A percentile compares a stretch with the other conserved stretches of the same genome.
phyloP scores from a whole-genome alignment of 2,888 invertebrate species.

The Melinaea marsaeus region DNA sequence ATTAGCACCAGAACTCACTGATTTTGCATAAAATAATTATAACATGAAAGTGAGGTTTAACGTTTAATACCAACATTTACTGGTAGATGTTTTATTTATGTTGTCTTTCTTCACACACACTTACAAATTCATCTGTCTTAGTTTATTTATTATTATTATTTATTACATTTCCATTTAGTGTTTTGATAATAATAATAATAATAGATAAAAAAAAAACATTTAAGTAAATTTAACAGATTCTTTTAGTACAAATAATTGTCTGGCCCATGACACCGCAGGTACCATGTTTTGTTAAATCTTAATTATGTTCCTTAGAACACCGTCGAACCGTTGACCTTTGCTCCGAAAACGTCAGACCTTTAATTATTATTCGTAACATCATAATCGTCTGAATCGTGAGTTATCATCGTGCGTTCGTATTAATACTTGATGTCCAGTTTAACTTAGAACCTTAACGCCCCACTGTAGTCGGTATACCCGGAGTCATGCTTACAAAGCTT shows the following conservation, averaged over 20 bases:
- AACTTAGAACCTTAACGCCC: slow-evolving; percentile 38
- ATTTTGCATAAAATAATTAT: slow-evolving; percentile 31
- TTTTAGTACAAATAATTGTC: background rate
- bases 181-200: background rate
- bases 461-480: slow-evolving; percentile 17
- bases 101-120: no score
- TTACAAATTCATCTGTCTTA: no score
- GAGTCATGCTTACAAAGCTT: slow-evolving; percentile 32
- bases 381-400: slow-evolving; percentile 71
- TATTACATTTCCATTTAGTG: background rate
- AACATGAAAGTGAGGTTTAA: slow-evolving; percentile 1
- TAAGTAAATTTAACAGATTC: background rate
- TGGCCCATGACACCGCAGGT: slow-evolving; percentile 9
- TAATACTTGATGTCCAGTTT: slow-evolving; percentile 49
- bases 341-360: slow-evolving; percentile 67
- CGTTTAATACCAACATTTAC: background rate
- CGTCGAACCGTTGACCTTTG: slow-evolving; percentile 45
- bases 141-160: no score
- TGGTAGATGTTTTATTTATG: background rate
- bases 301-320: slow-evolving; percentile 30
- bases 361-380: slow-evolving; percentile 73
- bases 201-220: background rate
- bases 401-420: slow-evolving; percentile 64
- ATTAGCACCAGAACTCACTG: slow-evolving; percentile 24
- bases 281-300: slow-evolving; percentile 24